A percentile compares a stretch with the other conserved stretches of the same genome.
Conservation (phyloP, 1,140 invertebrate species). For the Zeugodacus cucurbitae region DNA sequence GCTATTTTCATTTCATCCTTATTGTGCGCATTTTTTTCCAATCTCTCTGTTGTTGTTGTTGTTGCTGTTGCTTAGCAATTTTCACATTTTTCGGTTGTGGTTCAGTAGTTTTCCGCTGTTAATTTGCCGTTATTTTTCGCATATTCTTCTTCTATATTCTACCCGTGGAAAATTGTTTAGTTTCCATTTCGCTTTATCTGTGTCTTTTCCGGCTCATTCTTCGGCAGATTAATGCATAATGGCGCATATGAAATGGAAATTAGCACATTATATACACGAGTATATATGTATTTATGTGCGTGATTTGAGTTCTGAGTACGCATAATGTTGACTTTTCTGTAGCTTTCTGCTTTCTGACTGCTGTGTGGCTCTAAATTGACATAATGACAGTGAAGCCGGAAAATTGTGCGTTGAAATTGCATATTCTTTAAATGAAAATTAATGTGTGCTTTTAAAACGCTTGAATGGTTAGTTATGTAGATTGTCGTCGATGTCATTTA, state of each 20-base stretch:
- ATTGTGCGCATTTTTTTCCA: not conserved
- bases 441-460: not conserved
- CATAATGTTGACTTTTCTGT: not conserved
- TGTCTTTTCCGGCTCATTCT: not conserved
- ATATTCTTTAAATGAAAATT: not conserved
- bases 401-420: not conserved
- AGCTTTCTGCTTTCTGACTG: not conserved
- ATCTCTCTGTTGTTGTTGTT: not conserved
- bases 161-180: not conserved
- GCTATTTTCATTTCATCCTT: not conserved
- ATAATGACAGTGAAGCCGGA: not conserved
- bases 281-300: not conserved
- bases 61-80: not conserved
- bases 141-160: no score
- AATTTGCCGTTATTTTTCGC: not conserved
- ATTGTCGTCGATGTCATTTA: no score
- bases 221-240: not conserved
- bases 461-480: no score
- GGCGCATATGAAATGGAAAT: not conserved
- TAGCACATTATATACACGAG: not conserved
- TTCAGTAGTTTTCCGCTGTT: constrained; percentile 1
- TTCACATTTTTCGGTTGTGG: not conserved
- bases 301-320: not conserved
- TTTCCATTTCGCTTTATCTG: not conserved
- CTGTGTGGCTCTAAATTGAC: not conserved